phyloP scores from a whole-genome alignment of 2,113 vertebrate species.

The Furnarius figulus region DNA sequence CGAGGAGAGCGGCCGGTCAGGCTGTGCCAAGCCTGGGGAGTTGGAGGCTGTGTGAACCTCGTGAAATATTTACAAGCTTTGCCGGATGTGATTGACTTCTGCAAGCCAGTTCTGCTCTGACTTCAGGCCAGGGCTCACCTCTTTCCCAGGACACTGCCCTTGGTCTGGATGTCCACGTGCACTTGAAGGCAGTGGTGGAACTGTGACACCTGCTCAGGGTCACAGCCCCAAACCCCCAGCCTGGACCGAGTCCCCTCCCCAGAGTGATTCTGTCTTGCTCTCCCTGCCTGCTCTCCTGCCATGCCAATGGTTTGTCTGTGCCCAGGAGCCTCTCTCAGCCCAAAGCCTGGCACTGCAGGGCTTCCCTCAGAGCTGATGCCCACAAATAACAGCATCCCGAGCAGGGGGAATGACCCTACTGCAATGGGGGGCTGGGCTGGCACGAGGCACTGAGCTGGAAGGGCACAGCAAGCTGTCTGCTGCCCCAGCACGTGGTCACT shows the following conservation, averaged over 20 bases:
- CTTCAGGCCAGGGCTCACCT: not conserved
- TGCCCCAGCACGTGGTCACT: not conserved
- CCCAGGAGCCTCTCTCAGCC: not conserved
- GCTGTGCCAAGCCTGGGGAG: constrained; percentile 25
- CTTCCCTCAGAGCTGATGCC: not conserved
- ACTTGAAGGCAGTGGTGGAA: fast-evolving
- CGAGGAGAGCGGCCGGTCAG: not conserved
- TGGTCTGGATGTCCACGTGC: not conserved
- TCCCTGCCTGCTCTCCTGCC: not conserved
- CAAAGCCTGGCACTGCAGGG: not conserved
- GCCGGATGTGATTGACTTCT: not conserved
- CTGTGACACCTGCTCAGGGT: not conserved
- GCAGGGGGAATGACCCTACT: fast-evolving
- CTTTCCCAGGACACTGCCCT: fast-evolving
- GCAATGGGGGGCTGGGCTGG: not conserved
- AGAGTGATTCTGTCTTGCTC: not conserved
- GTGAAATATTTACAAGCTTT: not conserved
- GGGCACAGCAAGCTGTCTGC: not conserved
- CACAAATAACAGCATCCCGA: not conserved
- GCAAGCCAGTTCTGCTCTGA: not conserved
- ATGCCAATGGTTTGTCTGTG: not conserved
- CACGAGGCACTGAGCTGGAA: not conserved
- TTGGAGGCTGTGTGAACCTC: not conserved
- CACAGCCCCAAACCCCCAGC: not conserved
- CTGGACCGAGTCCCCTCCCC: not conserved